Percentiles rank a stretch among this genome's conserved stretches.
phyloP scores from a whole-genome alignment of 2,797 vertebrate species.

The Buphagus erythrorhynchus region DNA sequence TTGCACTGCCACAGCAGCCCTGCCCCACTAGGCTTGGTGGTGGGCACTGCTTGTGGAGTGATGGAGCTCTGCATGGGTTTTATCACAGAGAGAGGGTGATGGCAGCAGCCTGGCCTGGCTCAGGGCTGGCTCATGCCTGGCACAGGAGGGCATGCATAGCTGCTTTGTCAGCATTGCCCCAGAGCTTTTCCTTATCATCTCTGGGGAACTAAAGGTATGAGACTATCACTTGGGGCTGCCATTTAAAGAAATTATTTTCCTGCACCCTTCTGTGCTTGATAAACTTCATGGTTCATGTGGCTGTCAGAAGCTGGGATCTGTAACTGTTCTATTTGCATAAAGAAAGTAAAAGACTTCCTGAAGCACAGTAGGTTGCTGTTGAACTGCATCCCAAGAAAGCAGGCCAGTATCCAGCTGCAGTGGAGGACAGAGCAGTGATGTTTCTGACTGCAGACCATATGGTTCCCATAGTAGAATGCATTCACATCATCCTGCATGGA shows the following conservation, averaged over 20 bases:
- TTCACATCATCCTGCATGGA: background rate
- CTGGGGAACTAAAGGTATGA: background rate
- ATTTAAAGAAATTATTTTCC: background rate
- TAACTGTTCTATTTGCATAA: background rate
- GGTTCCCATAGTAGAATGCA: background rate
- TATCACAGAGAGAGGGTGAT: background rate
- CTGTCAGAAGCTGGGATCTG: background rate
- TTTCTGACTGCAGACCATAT: background rate
- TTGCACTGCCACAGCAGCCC: background rate
- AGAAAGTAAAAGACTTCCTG: background rate
- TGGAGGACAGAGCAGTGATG: background rate
- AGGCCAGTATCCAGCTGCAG: background rate
- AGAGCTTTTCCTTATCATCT: background rate
- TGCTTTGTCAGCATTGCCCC: background rate
- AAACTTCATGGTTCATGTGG: background rate
- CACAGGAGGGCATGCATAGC: accelerated
- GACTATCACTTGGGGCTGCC: background rate
- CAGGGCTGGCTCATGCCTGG: accelerated
- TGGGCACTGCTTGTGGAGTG: accelerated
- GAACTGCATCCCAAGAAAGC: background rate
- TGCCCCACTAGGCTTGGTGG: accelerated
- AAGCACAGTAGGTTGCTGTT: accelerated
- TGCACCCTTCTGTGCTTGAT: background rate
- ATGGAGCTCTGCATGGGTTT: background rate
- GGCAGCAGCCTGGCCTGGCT: background rate